These are phyloP conservation scores for Oryzias celebensis DNA, from an alignment of 2,113 vertebrate species.

Conservation along the genomic window DNA sequence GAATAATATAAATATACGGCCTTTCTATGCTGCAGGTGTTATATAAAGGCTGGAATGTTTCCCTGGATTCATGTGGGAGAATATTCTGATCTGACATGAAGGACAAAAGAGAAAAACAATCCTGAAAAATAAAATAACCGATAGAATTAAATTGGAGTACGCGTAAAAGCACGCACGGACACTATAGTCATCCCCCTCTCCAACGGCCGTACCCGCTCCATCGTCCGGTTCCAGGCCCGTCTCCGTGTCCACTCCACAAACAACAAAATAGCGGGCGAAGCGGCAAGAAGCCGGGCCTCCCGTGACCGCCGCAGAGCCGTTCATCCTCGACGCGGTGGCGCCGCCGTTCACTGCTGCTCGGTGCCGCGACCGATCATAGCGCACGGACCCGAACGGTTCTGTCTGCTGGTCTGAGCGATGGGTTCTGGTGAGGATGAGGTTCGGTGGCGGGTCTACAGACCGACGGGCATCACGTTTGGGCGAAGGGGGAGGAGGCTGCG, in stretches of 20 bases:
- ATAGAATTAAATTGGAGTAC: no score
- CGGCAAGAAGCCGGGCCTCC: conserved; percentile 82
- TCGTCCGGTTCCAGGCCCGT: conserved; percentile 93
- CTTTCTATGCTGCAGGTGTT: neutral
- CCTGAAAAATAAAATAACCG: neutral
- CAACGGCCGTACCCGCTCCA: conserved; percentile 80
- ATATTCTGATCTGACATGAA: conserved; percentile 23
- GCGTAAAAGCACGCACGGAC: no score
- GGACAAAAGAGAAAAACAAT: conserved; percentile 7
- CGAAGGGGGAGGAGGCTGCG: neutral
- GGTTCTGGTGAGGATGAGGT: conserved; percentile 35
- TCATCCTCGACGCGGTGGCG: conserved; percentile 61
- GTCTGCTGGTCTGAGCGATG: neutral
- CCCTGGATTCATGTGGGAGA: neutral
- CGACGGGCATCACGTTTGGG: conserved; percentile 40
- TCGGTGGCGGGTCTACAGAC: conserved; percentile 33
- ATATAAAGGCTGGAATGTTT: neutral
- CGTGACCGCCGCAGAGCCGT: conserved; percentile 39
- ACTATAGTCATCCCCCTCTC: no score
- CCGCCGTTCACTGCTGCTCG: conserved; percentile 23
- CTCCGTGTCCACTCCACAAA: conserved; percentile 89
- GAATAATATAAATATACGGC: neutral
- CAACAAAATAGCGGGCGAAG: conserved; percentile 92
- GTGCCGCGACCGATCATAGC: conserved; percentile 33
- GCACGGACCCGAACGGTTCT: conserved; percentile 28